phyloP scores from a whole-genome alignment of 1,140 invertebrate genomes.

The Heliothis virescens region DNA sequence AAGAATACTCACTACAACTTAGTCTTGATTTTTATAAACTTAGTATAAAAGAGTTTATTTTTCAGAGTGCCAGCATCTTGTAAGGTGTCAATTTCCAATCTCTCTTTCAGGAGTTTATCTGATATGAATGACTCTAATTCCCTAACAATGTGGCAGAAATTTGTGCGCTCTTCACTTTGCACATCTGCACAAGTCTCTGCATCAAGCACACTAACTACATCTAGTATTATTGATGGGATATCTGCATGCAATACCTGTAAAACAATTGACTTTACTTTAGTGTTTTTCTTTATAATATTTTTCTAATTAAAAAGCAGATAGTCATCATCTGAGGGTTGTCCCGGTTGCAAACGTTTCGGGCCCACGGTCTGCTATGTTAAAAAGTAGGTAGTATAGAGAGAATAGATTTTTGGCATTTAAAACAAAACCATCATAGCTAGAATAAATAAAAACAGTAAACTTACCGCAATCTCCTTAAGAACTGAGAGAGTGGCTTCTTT shows the following conservation, averaged over 20 bases:
- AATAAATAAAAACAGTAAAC: conserved; percentile 62
- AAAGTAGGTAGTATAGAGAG: too few relatives aligned
- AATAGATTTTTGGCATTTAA: too few relatives aligned
- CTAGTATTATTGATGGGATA: conserved; percentile 91
- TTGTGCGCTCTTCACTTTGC: conserved; percentile 89
- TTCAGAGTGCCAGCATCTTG: conserved; percentile 97
- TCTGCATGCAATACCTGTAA: conserved; percentile 90
- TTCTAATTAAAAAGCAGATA: too few relatives aligned
- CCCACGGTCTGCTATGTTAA: too few relatives aligned
- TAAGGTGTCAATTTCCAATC: conserved; percentile 96
- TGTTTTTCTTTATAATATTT: neutral
- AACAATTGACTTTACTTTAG: conserved; percentile 28
- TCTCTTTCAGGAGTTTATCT: conserved; percentile 95
- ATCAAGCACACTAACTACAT: conserved; percentile 93
- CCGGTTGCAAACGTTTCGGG: too few relatives aligned
- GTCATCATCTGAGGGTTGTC: too few relatives aligned
- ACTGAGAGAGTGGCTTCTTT: conserved; percentile 90
- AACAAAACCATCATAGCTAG: too few relatives aligned
- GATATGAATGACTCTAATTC: conserved; percentile 93
- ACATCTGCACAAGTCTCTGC: conserved; percentile 90
- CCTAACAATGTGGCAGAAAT: conserved; percentile 92
- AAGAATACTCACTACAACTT: conserved; percentile 96
- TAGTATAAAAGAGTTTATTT: conserved; percentile 96
- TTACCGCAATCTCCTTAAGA: conserved; percentile 90
- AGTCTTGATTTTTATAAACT: conserved; percentile 99